Percentiles rank a stretch among this genome's conserved stretches.
phyloP scores from a whole-genome alignment of 2,888 invertebrate genomes.

The Troilus luridus region DNA sequence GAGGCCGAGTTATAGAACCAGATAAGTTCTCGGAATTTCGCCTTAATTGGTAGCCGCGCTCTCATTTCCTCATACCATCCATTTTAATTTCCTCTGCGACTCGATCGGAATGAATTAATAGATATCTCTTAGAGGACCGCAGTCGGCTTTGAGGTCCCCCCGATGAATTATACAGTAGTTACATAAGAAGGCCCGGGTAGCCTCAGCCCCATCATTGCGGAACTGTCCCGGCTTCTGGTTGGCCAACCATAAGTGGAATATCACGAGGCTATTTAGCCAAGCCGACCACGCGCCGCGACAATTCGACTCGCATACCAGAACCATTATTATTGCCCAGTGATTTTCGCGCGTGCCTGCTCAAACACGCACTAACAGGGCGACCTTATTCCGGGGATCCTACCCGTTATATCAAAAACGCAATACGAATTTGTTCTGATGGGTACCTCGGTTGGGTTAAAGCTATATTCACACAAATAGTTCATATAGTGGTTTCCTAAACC shows the following conservation, averaged over 20 bases:
- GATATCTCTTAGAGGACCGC: background rate
- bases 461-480: too few species aligned
- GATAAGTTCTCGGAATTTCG: background rate
- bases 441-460: too few species aligned
- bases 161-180: constrained; percentile 25
- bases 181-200: background rate
- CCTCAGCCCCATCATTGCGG: constrained; percentile 7
- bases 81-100: constrained; percentile 3
- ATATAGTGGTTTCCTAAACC: too few species aligned
- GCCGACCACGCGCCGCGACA: constrained; percentile 5
- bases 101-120: constrained; percentile 30
- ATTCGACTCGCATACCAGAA: background rate
- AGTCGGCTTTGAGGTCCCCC: background rate
- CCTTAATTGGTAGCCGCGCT: background rate
- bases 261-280: background rate
- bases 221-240: background rate
- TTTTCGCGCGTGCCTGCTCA: constrained; percentile 27
- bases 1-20: background rate
- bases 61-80: constrained; percentile 9
- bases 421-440: background rate
- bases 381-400: background rate
- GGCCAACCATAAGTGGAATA: constrained; percentile 33
- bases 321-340: constrained; percentile 24
- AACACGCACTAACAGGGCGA: background rate
- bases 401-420: constrained; percentile 11